Base-by-base conservation (phyloP, 2,113 vertebrate species). In the Cryptomyrus ogoouensis region DNA sequence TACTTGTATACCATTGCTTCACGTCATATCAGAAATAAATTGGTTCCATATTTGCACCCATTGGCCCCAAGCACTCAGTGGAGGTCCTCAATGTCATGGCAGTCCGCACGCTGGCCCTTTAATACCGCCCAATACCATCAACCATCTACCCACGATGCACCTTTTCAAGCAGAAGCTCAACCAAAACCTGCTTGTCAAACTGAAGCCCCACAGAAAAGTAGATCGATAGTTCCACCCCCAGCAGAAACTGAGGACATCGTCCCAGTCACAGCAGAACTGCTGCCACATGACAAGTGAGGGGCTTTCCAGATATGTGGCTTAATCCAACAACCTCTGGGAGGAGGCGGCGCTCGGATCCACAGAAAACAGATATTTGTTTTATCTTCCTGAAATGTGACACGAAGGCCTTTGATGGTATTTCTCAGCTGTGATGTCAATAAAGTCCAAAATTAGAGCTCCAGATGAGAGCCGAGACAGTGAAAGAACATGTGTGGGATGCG, bases 381-480 rank as follows among this genome's bases (percentile, higher is more conserved):
- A 39, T 80, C 5, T 80, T 39, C 5, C 74, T 3, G 13, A 74
- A 74, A 80, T 80, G 31, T 17, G 17, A 80, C 15, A 19, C 13
- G 17, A 42, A 42, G 35, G 74, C 5, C 74, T 39, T 13, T 77
- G 35, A 80, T 19, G 74, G 74, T 80, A 42, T 0, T 80, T 80
- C 35, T 80, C 74, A 80, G 74, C 74, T 42, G 74, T 8, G 35
- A 80, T 80, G 21, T 84, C 44, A 24, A 47, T 24, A 84, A 84
- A 47, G 39, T 24, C 21, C 46, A 47, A 90, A 77, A 27, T 42
- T n/a, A 77, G 46, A 50, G n/a, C 58, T 49, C 44, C 58, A n/a
- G 87, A 90, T 87, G 49, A 35, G 66, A 21, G 74, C 56, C n/a
- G 19, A 88, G 85, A 2, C 87, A 90, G 80, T 52, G 80, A 56